Conservation (phyloP, 2,888 invertebrate species). For the Vanessa cardui region DNA sequence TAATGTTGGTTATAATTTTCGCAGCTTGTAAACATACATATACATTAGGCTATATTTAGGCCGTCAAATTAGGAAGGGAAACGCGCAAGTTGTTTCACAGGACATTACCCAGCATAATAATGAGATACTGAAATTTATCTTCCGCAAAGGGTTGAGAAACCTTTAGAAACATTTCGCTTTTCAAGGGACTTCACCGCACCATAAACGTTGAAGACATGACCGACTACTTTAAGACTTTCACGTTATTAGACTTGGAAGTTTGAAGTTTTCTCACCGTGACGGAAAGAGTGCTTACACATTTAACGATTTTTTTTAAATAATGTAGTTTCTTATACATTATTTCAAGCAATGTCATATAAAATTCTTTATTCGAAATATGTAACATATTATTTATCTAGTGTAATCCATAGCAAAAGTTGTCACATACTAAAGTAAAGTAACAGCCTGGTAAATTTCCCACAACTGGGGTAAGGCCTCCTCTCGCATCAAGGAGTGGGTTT, state of each 20-base stretch:
- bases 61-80: constrained; percentile 17
- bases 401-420: no score
- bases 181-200: constrained; percentile 3
- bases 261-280: no score
- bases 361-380: no score
- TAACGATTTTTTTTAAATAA: no score
- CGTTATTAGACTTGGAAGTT: background rate
- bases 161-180: constrained; percentile 10
- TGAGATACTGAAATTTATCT: constrained; percentile 29
- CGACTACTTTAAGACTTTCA: background rate
- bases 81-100: constrained; percentile 24
- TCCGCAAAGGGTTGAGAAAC: constrained; percentile 23
- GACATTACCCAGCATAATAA: constrained; percentile 30
- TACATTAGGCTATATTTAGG: constrained; percentile 5
- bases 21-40: constrained; percentile 17
- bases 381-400: no score
- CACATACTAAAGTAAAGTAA: no score
- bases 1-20: constrained; percentile 6
- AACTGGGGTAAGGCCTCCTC: no score
- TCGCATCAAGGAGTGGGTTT: no score
- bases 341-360: no score
- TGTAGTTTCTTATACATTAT: no score
- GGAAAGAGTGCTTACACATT: no score
- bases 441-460: no score
- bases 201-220: constrained; percentile 7